phyloP scores from a whole-genome alignment of 2,888 invertebrate genomes.

The Girardia tigrina region DNA sequence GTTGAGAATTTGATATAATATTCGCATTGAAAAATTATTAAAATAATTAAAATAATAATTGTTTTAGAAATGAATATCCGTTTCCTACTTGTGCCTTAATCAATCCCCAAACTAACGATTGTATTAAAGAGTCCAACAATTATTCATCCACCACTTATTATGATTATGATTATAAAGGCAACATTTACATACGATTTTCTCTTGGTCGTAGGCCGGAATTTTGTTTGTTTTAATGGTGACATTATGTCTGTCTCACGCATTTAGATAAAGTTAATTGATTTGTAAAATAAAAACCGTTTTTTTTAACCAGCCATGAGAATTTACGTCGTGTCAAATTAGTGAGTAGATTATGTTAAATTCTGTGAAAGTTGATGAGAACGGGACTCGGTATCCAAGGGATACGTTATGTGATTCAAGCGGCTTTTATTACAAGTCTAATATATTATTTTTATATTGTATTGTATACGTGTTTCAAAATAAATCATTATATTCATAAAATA shows the following conservation, averaged over 20 bases:
- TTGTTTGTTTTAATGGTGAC: constrained; percentile 12
- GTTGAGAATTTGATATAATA: not conserved
- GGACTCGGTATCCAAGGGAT: constrained; percentile 7
- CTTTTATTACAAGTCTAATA: not conserved
- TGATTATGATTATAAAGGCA: too few relatives aligned
- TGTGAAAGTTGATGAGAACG: not conserved
- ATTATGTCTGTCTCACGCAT: constrained; percentile 6
- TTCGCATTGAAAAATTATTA: not conserved
- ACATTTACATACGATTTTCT: constrained; percentile 14
- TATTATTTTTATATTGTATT: too few relatives aligned
- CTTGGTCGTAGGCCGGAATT: constrained; percentile 18
- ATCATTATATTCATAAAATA: too few relatives aligned
- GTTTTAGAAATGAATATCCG: not conserved
- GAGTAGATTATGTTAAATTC: constrained; percentile 7
- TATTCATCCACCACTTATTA: too few relatives aligned
- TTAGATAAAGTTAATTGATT: not conserved
- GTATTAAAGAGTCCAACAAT: not conserved
- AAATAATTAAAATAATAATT: not conserved
- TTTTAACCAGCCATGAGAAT: not conserved
- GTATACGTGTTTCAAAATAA: too few relatives aligned
- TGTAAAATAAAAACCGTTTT: not conserved
- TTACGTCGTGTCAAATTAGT: constrained; percentile 5
- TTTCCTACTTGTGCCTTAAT: not conserved
- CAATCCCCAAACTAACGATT: not conserved
- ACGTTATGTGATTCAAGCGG: not conserved